phyloP scores from a whole-genome alignment of 2,888 invertebrate genomes.

The Papilio elwesi region DNA sequence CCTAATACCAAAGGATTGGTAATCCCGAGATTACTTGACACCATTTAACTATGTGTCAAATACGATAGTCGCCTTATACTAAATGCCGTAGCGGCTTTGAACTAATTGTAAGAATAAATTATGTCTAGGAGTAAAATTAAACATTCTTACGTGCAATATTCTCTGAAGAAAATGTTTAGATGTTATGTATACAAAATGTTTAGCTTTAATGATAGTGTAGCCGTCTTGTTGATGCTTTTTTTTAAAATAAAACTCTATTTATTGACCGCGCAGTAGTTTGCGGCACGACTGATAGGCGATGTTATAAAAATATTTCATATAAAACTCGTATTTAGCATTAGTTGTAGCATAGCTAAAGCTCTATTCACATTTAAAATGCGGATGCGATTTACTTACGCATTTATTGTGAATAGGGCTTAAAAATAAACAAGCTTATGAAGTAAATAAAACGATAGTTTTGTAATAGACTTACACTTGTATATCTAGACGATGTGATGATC shows the following conservation, averaged over 20 bases:
- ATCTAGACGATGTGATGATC: slow-evolving; percentile 46
- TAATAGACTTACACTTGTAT: slow-evolving; percentile 69
- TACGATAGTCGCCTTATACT: slow-evolving; percentile 52
- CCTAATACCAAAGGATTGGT: slow-evolving; percentile 38
- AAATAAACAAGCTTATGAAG: slow-evolving; percentile 72
- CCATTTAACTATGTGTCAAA: slow-evolving; percentile 37
- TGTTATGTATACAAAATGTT: slow-evolving; percentile 82
- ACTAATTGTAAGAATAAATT: slow-evolving; percentile 45
- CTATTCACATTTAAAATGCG: background rate
- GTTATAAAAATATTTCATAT: slow-evolving; percentile 79
- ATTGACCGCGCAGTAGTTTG: slow-evolving; percentile 76
- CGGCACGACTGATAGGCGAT: slow-evolving; percentile 80
- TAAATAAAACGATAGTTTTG: slow-evolving; percentile 77
- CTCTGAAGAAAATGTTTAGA: slow-evolving; percentile 81
- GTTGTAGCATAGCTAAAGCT: slow-evolving; percentile 59
- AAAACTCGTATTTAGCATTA: slow-evolving; percentile 74
- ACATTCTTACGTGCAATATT: slow-evolving; percentile 78
- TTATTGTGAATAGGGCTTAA: slow-evolving; percentile 50
- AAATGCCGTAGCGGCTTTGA: slow-evolving; percentile 66
- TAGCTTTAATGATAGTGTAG: slow-evolving; percentile 82
- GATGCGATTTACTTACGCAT: background rate
- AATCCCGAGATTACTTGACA: slow-evolving; percentile 10
- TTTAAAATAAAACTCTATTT: slow-evolving; percentile 83
- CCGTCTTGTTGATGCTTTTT: slow-evolving; percentile 83
- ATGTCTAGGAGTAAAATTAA: slow-evolving; percentile 58